Percentiles rank a stretch among this genome's conserved stretches.
These are phyloP conservation scores for Adelosebastes latens DNA, from an alignment of 2,797 vertebrate species.

Conservation along the genomic window DNA sequence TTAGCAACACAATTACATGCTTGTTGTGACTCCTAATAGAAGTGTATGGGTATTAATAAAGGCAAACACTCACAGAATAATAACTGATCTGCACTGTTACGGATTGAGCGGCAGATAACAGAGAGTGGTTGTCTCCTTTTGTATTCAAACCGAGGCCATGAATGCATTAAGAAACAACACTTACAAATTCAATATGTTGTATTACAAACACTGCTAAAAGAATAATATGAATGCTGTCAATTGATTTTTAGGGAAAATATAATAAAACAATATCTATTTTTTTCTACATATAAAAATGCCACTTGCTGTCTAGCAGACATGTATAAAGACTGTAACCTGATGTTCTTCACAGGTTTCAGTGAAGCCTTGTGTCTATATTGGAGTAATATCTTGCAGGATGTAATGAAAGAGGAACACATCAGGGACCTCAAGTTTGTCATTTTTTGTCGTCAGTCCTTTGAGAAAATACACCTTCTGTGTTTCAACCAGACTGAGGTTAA, in stretches of 20 bases:
- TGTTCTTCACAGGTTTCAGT: conserved; percentile 82
- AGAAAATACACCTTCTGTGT: neutral
- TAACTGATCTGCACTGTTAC: conserved; percentile 59
- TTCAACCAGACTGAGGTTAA: conserved; percentile 9
- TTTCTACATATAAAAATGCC: neutral
- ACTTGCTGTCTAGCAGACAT: conserved; percentile 41
- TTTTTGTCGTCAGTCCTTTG: neutral
- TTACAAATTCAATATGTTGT: conserved; percentile 13
- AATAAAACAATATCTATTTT: neutral
- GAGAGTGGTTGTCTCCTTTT: conserved; percentile 28
- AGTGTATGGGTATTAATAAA: conserved; percentile 80
- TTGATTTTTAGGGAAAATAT: neutral
- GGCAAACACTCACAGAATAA: conserved; percentile 77
- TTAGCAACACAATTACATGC: conserved; percentile 81
- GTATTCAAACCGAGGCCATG: conserved; percentile 14
- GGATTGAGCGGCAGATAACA: conserved; percentile 42
- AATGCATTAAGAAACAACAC: conserved; percentile 40
- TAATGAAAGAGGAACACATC: conserved; percentile 60
- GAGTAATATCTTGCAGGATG: conserved; percentile 87
- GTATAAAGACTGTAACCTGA: conserved; percentile 85
- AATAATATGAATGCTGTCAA: neutral
- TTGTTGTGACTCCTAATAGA: conserved; percentile 79
- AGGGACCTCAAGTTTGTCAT: conserved; percentile 23
- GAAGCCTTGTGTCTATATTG: conserved; percentile 86
- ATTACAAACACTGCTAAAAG: conserved; percentile 16